Evolutionary conservation across 1,140 invertebrate genomes (phyloP).

Genomic region (Leptinotarsa lineolata): DNA sequence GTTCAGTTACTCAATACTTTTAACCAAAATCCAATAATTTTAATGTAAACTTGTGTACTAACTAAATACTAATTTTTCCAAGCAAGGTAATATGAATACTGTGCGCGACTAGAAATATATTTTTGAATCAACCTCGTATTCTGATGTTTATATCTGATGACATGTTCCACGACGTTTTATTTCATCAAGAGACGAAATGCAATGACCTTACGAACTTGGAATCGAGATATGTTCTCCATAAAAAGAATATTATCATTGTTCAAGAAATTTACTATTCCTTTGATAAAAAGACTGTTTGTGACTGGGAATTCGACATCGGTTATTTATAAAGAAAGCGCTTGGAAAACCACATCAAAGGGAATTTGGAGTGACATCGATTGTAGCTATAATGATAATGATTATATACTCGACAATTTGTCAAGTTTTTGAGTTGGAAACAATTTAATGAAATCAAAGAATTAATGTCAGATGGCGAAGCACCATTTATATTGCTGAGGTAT

Average conservation of each 20-base stretch:
- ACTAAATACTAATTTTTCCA: no score
- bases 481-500: not conserved
- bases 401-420: not conserved
- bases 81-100: no score
- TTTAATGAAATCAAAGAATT: slow-evolving; percentile 13
- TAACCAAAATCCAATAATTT: no score
- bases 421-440: slow-evolving; percentile 8
- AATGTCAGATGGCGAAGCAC: slow-evolving; percentile 6
- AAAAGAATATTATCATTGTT: slow-evolving; percentile 16
- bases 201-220: slow-evolving; percentile 13
- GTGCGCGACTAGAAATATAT: no score
- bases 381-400: slow-evolving; percentile 10
- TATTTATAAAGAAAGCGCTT: slow-evolving; percentile 7
- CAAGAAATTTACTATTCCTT: slow-evolving; percentile 1
- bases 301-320: not conserved
- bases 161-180: not conserved
- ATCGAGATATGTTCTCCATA: not conserved
- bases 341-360: not conserved
- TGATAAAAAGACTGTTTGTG: slow-evolving; percentile 14
- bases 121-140: not conserved
- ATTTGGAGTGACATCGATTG: not conserved
- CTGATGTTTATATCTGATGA: not conserved
- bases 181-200: not conserved
- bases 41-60: no score
- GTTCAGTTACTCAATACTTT: no score